phyloP scores from a whole-genome alignment of 2,888 invertebrate species.

The Philhelius pedissequus region DNA sequence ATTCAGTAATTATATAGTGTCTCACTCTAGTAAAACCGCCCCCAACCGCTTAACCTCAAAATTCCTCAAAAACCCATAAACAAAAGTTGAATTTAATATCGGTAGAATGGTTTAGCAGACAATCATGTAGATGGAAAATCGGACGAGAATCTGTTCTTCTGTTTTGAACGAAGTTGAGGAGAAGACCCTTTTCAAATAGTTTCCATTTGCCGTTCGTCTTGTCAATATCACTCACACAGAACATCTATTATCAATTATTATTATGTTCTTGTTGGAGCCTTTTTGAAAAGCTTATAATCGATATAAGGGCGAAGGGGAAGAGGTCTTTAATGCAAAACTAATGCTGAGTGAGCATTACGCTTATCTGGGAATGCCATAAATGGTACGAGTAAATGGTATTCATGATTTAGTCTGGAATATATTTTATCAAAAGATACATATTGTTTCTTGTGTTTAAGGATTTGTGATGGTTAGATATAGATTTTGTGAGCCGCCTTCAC shows the following conservation, averaged over 20 bases:
- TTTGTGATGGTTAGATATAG: neutral
- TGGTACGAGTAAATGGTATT: no score
- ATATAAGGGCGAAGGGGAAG: neutral
- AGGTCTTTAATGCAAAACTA: conserved; percentile 35
- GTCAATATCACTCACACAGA: conserved; percentile 56
- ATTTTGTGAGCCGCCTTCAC: neutral
- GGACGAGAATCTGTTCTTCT: neutral
- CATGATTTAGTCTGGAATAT: conserved; percentile 22
- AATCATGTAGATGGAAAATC: neutral
- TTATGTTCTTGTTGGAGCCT: conserved; percentile 9
- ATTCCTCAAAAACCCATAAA: neutral
- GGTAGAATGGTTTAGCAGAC: conserved; percentile 36
- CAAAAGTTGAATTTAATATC: neutral
- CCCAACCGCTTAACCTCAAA: neutral
- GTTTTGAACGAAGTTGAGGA: neutral
- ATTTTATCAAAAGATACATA: neutral
- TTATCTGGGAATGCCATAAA: conserved; percentile 27
- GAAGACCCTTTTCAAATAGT: conserved; percentile 51
- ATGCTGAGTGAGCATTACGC: conserved; percentile 46
- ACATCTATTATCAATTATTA: conserved; percentile 43
- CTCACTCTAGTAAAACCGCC: neutral
- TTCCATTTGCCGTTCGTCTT: conserved; percentile 50
- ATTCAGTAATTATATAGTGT: conserved; percentile 1
- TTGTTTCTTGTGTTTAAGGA: neutral
- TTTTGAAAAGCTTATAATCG: neutral